Evolutionary conservation across 2,113 vertebrate species (phyloP), one percentile per base, ranked within the genome.

Genomic region (Corvus cornix): DNA sequence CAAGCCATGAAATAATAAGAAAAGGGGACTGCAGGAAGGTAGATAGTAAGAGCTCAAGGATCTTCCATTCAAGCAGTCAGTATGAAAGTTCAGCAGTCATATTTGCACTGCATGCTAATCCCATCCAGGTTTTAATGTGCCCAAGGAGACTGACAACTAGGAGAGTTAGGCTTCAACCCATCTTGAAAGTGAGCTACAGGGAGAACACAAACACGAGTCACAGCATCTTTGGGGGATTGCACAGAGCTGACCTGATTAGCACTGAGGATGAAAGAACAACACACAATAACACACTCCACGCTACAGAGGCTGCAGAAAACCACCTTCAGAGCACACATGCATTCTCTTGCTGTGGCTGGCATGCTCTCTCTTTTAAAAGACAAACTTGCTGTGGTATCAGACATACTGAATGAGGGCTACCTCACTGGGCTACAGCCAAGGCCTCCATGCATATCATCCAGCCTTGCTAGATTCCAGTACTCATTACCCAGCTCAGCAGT

Each of bases 251-350:
- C 75, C 79, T 88, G 70, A 68, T 85, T 69, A 94, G 49, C 0
- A 0, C 30, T 16, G 49, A 10, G 3, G 59, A 82, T 60, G 37
- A 82, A 82, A 87, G 16, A 73, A 28, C 63, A 83, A 62, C 82
- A 10, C 3, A 0, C 62, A 66, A 9, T 8, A 80, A 63, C 35
- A 14, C 0, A 0, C 18, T 77, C 43, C 68, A 11, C 0, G 0
- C 30, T 64, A 44, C 18, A 73, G 87, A 51, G 11, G 39, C 64
- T 69, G 62, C 30, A 72, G 62, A 79, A 95, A 89, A 35, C 5
- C 6, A 2, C 31, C 1, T 1, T 20, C 67, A 68, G 37, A 75
- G 22, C 10, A 44, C 41, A 39, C 20, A 8, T 3, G 5, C 49
- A 2, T 55, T 55, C 49, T 48, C 66, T 48, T 56, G 41, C 35